These are phyloP conservation scores for Atopsyche davidsoni DNA, from an alignment of 1,140 invertebrate genomes.

Conservation along the genomic window DNA sequence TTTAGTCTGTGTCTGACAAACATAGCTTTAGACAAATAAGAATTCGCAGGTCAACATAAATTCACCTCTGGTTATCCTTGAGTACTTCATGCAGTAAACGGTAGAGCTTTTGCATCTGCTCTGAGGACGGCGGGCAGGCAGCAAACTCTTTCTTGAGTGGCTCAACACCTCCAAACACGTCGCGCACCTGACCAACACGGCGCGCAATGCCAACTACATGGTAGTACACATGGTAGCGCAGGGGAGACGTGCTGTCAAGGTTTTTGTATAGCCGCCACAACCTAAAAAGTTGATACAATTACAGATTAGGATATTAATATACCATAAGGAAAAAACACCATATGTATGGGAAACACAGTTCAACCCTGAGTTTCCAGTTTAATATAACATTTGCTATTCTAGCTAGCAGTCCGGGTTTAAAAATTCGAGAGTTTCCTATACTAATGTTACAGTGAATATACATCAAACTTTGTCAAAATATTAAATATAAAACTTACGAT, in stretches of 20 bases:
- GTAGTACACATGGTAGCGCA: slow-evolving; percentile 89
- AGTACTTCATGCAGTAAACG: slow-evolving; percentile 85
- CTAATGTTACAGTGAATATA: not conserved
- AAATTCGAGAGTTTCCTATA: no score
- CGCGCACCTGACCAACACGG: slow-evolving; percentile 75
- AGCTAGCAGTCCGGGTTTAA: not conserved
- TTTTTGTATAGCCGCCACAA: slow-evolving; percentile 87
- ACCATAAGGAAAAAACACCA: no score
- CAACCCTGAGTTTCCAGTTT: not conserved
- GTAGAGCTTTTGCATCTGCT: slow-evolving; percentile 89
- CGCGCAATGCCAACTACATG: slow-evolving; percentile 83
- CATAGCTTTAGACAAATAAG: no score
- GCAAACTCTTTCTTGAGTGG: slow-evolving; percentile 79
- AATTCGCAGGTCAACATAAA: no score
- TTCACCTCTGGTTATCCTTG: slow-evolving; percentile 50
- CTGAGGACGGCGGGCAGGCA: slow-evolving; percentile 75
- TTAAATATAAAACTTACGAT: slow-evolving; percentile 60
- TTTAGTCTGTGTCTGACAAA: no score
- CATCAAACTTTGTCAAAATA: not conserved
- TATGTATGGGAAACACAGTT: no score
- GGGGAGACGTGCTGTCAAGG: slow-evolving; percentile 72
- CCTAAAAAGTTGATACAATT: slow-evolving; percentile 50
- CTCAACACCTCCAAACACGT: slow-evolving; percentile 74
- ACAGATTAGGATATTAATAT: no score
- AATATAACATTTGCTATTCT: not conserved